Conservation (phyloP, 2,113 vertebrate species). For the Peromyscus polionotus region DNA sequence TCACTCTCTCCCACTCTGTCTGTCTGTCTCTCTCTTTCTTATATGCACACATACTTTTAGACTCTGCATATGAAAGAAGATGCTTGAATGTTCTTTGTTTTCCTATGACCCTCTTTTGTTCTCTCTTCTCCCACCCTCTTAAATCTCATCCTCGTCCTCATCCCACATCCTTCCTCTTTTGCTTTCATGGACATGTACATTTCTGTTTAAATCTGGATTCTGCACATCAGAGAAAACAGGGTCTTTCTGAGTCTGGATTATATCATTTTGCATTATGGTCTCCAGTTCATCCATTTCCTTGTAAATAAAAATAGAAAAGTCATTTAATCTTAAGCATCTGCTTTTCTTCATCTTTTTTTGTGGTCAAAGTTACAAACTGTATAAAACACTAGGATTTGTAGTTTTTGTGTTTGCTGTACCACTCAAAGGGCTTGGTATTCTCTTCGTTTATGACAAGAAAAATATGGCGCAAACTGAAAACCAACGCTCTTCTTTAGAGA, state of each 20-base stretch:
- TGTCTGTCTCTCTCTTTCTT: too few relatives aligned
- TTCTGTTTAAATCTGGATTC: not conserved
- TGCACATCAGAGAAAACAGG: not conserved
- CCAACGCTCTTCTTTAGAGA: not conserved
- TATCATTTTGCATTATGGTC: not conserved
- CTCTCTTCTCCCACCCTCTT: not conserved
- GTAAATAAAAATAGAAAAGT: not conserved
- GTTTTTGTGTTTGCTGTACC: not conserved
- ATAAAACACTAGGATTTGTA: not conserved
- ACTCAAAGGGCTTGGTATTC: not conserved
- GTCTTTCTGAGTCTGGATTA: not conserved
- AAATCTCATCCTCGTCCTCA: not conserved
- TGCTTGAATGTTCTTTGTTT: not conserved
- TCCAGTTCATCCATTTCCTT: not conserved
- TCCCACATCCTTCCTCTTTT: not conserved
- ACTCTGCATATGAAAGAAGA: not conserved
- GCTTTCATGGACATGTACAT: not conserved
- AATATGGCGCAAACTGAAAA: not conserved
- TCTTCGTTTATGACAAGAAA: not conserved
- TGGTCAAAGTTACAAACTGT: not conserved
- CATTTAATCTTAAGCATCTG: not conserved
- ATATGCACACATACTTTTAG: too few relatives aligned
- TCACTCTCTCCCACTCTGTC: too few relatives aligned
- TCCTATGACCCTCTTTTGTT: too few relatives aligned
- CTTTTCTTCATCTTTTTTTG: not conserved